Percentiles rank a stretch among this genome's conserved stretches.
Evolutionary conservation across 2,888 invertebrate species (phyloP).

Genomic region (Ceriagrion tenellum): DNA sequence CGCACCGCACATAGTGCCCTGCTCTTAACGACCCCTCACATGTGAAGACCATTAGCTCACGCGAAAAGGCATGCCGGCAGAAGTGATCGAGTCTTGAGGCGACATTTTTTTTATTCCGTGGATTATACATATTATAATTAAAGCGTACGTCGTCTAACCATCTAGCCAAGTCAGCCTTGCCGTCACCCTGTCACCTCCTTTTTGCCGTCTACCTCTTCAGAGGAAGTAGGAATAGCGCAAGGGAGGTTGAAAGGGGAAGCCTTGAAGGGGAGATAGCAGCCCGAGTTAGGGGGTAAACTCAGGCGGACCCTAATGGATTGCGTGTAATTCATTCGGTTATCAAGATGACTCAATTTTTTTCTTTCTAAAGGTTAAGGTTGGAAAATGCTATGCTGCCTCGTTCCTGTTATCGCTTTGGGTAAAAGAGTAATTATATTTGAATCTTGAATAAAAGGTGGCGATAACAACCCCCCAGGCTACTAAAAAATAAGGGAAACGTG

Average conservation of each 20-base stretch:
- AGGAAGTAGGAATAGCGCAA: not conserved
- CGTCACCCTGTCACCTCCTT: not conserved
- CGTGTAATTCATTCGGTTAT: slow-evolving; percentile 36
- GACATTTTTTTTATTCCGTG: not conserved
- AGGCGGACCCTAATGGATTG: slow-evolving; percentile 30
- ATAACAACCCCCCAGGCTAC: not conserved
- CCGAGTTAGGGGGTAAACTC: not conserved
- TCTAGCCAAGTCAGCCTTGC: not conserved
- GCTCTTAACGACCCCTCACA: not conserved
- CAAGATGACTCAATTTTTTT: slow-evolving; percentile 35
- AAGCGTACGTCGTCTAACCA: not conserved
- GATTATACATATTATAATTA: not conserved
- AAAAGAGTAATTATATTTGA: slow-evolving; percentile 22
- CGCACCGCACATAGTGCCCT: not conserved
- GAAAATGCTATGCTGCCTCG: not conserved
- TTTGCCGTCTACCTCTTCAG: not conserved
- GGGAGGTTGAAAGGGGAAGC: not conserved
- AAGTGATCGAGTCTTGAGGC: not conserved
- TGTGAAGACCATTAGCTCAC: not conserved
- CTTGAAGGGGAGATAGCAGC: slow-evolving; percentile 10
- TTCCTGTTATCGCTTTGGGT: not conserved
- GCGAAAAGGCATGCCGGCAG: not conserved
- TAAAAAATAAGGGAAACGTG: not conserved
- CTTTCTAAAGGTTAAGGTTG: not conserved
- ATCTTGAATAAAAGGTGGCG: not conserved